Percentiles rank a stretch among this genome's conserved stretches.
Conservation (phyloP, 1,140 invertebrate genomes). For the Temnothorax curvispinosus region DNA sequence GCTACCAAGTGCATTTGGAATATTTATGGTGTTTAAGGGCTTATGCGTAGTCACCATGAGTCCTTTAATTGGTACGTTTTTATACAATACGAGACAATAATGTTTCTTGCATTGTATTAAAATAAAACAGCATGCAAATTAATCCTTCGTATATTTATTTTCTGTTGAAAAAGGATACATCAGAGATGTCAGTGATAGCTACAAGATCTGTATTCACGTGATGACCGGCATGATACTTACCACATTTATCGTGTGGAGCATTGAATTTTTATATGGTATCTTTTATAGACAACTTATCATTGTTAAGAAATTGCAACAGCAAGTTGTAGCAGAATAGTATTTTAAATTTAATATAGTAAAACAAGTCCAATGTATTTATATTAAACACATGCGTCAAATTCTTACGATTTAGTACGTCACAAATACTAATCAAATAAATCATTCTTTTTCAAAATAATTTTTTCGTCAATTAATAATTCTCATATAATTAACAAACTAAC, state of each 20-base stretch:
- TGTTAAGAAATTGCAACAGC: slow-evolving; percentile 17
- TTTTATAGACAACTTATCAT: slow-evolving; percentile 27
- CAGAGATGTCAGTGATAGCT: slow-evolving; percentile 89
- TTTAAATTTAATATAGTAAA: not conserved
- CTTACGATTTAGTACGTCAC: not conserved
- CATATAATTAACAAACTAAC: not conserved
- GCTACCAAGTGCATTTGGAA: slow-evolving; percentile 90
- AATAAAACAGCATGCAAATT: not conserved
- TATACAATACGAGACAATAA: slow-evolving; percentile 3
- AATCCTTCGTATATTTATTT: not conserved
- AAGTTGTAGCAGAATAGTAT: not conserved
- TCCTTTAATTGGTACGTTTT: slow-evolving; percentile 89
- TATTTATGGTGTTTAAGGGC: slow-evolving; percentile 92
- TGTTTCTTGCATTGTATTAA: not conserved
- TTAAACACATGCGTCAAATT: not conserved
- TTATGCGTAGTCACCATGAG: slow-evolving; percentile 89
- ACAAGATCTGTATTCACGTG: slow-evolving; percentile 89
- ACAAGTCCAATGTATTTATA: not conserved
- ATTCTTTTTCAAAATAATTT: not conserved
- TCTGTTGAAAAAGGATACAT: slow-evolving; percentile 87
- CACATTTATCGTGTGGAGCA: slow-evolving; percentile 89
- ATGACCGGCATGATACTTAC: slow-evolving; percentile 89
- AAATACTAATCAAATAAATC: not conserved
- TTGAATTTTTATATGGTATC: slow-evolving; percentile 86
- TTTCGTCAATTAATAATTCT: not conserved